Evolutionary conservation across 2,113 vertebrate species (phyloP).

Genomic region (Spermophilus dauricus): DNA sequence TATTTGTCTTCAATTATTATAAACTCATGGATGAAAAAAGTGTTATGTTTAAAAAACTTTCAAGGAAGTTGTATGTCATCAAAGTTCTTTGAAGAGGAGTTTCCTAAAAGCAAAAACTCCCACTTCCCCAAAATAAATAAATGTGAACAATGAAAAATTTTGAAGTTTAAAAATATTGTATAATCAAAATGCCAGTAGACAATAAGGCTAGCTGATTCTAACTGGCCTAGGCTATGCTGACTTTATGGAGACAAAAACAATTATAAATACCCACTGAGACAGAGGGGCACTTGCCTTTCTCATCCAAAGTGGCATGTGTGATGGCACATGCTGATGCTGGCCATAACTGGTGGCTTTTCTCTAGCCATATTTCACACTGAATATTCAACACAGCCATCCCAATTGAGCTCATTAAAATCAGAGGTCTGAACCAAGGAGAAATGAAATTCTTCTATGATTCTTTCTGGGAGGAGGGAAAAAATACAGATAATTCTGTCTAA

Average conservation of each 20-base stretch:
- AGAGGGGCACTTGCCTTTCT: background rate
- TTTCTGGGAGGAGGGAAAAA: background rate
- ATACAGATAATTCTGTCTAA: background rate
- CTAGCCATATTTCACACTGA: background rate
- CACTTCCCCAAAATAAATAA: background rate
- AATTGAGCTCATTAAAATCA: background rate
- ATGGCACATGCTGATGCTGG: background rate
- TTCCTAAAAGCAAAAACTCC: conserved; percentile 76
- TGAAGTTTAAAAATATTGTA: background rate
- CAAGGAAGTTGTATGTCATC: background rate
- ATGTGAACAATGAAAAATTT: background rate
- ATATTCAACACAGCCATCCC: background rate
- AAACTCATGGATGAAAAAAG: background rate
- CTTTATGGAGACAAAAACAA: background rate
- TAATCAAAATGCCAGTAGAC: background rate
- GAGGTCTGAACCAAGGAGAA: background rate
- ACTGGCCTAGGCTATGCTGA: background rate
- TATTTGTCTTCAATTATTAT: background rate
- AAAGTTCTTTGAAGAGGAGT: conserved; percentile 20
- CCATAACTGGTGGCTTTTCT: background rate
- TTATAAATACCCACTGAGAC: background rate
- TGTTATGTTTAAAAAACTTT: background rate
- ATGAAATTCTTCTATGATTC: background rate
- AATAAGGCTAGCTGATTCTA: background rate
- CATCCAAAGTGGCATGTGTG: background rate